Evolutionary conservation across 2,113 vertebrate genomes (phyloP), one percentile per base, ranked within the genome.

Genomic region (Anguilla japonica): DNA sequence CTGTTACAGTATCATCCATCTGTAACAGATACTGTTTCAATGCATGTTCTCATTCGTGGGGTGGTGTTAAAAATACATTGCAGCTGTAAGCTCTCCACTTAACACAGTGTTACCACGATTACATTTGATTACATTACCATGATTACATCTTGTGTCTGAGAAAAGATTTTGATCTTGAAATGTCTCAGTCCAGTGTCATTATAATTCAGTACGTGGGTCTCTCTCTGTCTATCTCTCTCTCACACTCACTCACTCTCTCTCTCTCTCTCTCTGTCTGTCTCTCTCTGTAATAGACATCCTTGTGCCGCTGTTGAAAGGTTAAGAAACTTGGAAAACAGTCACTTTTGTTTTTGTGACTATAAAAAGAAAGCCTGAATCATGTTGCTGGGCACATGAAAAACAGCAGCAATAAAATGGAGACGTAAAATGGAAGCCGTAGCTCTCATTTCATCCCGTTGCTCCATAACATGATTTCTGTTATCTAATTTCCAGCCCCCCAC

Each of bases 391-490:
- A 60, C 26, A 26, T n/a, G 20, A 71, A 71, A n/a, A 26, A n/a
- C 20, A 2, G 26, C 26, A n/a, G 63, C 6, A 71, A 71, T n/a
- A n/a, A n/a, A 71, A 50, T 26, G 15, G 20, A 82, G 81, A 5
- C 57, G 34, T 34, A 34, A 34, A 34, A 63, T 63, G 60, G 83
- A 60, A 84, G 56, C 83, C 53, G 83, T 41, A 63, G 56, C 60
- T 8, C 15, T 60, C 83, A 67, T 67, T 84, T 67, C 34, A 84
- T 84, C 83, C 50, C 60, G 83, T 60, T 41, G 56, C 34, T 41
- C 83, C 83, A 20, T 84, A 67, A 84, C 83, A 22, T 8, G 83
- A 84, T 84, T 84, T 67, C 53, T 67, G 39, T 40, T 60, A 84
- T 84, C 60, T 60, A 29, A 83, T 57, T 67, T 83, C 50, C 53